phyloP scores from a whole-genome alignment of 2,888 invertebrate species.

The Masnerella sp. region DNA sequence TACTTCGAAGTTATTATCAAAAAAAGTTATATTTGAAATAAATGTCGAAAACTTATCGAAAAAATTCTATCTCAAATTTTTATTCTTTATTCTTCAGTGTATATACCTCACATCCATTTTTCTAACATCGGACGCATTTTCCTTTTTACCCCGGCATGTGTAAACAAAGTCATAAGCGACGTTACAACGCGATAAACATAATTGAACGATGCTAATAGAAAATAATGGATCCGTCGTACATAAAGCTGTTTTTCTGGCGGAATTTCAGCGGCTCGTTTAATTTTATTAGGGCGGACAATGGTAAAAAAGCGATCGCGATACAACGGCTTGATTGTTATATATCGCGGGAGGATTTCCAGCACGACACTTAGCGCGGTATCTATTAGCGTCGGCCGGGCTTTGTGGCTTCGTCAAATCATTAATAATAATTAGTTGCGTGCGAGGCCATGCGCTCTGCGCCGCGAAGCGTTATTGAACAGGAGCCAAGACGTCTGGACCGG shows the following conservation, averaged over 20 bases:
- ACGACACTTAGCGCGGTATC: constrained; percentile 53
- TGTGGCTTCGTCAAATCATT: constrained; percentile 55
- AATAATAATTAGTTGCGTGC: constrained; percentile 62
- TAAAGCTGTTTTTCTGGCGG: not conserved
- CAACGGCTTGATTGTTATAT: constrained; percentile 44
- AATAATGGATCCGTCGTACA: no score
- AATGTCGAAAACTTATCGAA: no score
- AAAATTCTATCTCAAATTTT: no score
- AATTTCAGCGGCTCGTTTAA: constrained; percentile 7
- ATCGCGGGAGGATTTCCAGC: constrained; percentile 43
- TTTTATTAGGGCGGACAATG: constrained; percentile 21
- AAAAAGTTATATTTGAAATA: no score
- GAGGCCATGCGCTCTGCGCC: constrained; percentile 46
- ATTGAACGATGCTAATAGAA: no score
- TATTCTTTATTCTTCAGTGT: no score
- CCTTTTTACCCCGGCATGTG: no score
- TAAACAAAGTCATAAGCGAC: no score
- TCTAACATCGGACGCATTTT: no score
- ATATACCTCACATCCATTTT: no score
- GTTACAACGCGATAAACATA: no score
- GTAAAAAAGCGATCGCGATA: constrained; percentile 26
- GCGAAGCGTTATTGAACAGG: constrained; percentile 56
- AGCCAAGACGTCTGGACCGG: constrained; percentile 58
- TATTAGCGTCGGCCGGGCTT: constrained; percentile 48
- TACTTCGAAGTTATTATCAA: no score